A percentile compares a stretch with the other conserved stretches of the same genome.
Evolutionary conservation across 2,113 vertebrate species (phyloP).

Genomic region (Euleptes europaea): DNA sequence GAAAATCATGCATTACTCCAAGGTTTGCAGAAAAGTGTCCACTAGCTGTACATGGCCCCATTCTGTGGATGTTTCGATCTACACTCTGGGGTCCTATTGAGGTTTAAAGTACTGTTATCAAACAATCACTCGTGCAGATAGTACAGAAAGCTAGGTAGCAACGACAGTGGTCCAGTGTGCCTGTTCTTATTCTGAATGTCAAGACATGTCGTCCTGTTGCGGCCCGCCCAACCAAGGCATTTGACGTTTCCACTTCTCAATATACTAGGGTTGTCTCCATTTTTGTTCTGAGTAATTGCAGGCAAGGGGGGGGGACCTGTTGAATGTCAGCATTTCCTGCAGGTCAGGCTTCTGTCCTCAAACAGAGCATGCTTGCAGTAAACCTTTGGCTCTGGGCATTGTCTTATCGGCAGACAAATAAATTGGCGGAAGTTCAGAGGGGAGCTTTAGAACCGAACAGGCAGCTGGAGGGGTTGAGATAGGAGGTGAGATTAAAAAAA

Average conservation of each 20-base stretch:
- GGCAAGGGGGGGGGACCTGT: not conserved
- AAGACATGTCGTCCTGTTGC: not conserved
- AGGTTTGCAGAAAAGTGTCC: too few relatives aligned
- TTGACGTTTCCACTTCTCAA: not conserved
- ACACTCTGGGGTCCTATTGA: too few relatives aligned
- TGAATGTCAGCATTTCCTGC: slow-evolving; percentile 4
- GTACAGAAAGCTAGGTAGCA: not conserved
- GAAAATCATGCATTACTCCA: too few relatives aligned
- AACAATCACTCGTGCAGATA: not conserved
- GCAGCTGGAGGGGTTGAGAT: not conserved
- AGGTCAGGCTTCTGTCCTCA: not conserved
- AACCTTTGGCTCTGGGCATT: not conserved
- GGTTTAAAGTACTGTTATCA: too few relatives aligned
- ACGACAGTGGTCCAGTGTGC: not conserved
- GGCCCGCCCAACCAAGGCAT: not conserved
- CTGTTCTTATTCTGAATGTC: not conserved
- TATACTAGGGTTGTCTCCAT: not conserved
- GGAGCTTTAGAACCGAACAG: not conserved
- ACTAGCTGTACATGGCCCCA: too few relatives aligned
- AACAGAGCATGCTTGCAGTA: not conserved
- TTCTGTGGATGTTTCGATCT: too few relatives aligned
- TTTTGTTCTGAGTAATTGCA: not conserved
- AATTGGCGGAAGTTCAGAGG: slow-evolving; percentile 18
- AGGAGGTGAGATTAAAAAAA: not conserved
- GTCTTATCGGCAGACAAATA: slow-evolving; percentile 7